phyloP scores from a whole-genome alignment of 1,140 invertebrate species.

The Meloidogyne chitwoodi region DNA sequence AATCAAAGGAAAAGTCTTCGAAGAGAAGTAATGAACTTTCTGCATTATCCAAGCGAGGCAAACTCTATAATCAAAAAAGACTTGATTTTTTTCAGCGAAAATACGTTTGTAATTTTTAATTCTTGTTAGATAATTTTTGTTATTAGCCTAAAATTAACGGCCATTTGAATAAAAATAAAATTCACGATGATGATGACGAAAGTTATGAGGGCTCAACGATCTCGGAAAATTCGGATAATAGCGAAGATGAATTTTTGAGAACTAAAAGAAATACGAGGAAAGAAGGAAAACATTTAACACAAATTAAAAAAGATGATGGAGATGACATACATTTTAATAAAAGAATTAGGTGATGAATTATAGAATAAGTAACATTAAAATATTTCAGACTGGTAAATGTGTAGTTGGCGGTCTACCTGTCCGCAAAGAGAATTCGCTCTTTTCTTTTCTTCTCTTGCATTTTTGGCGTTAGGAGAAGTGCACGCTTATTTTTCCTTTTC shows the following conservation, averaged over 20 bases:
- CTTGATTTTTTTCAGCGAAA: not conserved
- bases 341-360: slow-evolving; percentile 35
- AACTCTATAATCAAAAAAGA: not conserved
- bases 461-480: too few species aligned
- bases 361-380: too few species aligned
- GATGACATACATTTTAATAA: slow-evolving; percentile 43
- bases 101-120: not conserved
- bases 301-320: slow-evolving; percentile 45
- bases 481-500: too few species aligned
- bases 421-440: too few species aligned
- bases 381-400: too few species aligned
- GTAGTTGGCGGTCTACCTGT: too few species aligned
- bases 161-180: too few species aligned
- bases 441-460: too few species aligned
- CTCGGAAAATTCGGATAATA: not conserved
- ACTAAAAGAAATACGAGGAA: not conserved
- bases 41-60: not conserved
- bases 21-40: not conserved
- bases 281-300: not conserved
- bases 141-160: not conserved
- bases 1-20: not conserved
- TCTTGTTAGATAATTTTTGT: not conserved
- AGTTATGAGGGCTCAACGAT: not conserved
- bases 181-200: not conserved
- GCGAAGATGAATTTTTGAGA: not conserved